Evolutionary conservation across 2,797 vertebrate species (phyloP).

Genomic region (Fistularia commersonii): DNA sequence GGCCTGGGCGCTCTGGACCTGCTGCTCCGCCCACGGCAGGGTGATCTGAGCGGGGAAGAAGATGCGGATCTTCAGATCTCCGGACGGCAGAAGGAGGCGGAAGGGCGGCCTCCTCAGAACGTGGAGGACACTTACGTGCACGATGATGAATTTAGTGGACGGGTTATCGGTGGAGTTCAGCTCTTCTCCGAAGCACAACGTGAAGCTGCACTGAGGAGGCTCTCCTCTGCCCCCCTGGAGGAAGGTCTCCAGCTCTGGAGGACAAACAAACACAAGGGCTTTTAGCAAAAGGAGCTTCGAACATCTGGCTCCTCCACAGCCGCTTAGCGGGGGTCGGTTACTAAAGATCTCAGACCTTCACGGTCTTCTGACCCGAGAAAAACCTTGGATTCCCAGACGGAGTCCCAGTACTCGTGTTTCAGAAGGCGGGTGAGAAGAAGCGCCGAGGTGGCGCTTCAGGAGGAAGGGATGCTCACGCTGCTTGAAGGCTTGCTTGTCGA

Average conservation of each 20-base stretch:
- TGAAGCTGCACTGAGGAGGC: slow-evolving; percentile 72
- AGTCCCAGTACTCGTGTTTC: no score
- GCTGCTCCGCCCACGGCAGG: slow-evolving; percentile 69
- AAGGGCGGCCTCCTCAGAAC: not conserved
- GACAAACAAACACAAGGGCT: not conserved
- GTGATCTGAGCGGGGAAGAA: slow-evolving; percentile 48
- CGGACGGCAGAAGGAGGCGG: not conserved
- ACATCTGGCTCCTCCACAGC: not conserved
- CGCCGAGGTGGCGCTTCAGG: no score
- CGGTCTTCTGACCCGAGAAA: no score
- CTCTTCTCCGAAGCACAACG: slow-evolving; percentile 83
- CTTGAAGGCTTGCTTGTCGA: slow-evolving; percentile 70
- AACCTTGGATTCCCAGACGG: no score
- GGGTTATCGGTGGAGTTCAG: slow-evolving; percentile 48
- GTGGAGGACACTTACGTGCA: slow-evolving; percentile 40
- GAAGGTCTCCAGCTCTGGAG: slow-evolving; percentile 70
- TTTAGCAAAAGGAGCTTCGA: not conserved
- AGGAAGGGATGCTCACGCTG: no score
- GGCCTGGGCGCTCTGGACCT: slow-evolving; percentile 47
- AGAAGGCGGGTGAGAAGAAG: no score
- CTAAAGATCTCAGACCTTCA: no score
- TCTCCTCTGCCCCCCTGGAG: slow-evolving; percentile 47
- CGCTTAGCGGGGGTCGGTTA: not conserved
- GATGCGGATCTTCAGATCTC: no score
- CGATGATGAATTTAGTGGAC: slow-evolving; percentile 74